These are phyloP conservation scores for Muscicapa striata DNA, from an alignment of 2,797 vertebrate genomes.

Conservation along the genomic window DNA sequence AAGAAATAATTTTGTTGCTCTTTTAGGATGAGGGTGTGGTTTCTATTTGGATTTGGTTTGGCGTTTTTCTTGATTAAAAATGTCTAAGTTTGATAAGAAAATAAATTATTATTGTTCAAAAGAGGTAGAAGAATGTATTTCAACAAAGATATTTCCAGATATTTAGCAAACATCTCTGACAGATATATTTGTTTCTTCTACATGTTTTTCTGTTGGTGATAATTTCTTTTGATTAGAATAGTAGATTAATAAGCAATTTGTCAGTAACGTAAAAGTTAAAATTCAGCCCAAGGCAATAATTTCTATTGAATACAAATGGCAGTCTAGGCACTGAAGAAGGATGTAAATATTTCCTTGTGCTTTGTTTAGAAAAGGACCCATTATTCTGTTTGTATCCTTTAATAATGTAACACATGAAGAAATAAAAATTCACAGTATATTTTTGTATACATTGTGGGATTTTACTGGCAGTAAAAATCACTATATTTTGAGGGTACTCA, in stretches of 20 bases:
- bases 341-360: neutral
- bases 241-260: neutral
- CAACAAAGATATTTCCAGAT: neutral
- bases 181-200: neutral
- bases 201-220: neutral
- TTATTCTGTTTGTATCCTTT: neutral
- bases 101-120: neutral
- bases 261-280: neutral
- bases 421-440: neutral
- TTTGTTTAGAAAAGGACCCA: neutral
- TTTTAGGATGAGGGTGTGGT: fast-evolving
- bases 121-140: neutral
- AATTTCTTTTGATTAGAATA: neutral
- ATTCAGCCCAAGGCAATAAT: neutral
- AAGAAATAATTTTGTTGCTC: neutral
- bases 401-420: neutral
- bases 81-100: neutral
- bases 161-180: neutral
- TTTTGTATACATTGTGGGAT: neutral
- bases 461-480: neutral
- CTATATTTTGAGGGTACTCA: neutral
- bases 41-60: neutral
- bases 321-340: neutral
- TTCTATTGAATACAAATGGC: neutral
- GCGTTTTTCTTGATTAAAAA: neutral